Base-by-base conservation (phyloP, 1,140 invertebrate genomes). In the Drosophila rhopaloa region DNA sequence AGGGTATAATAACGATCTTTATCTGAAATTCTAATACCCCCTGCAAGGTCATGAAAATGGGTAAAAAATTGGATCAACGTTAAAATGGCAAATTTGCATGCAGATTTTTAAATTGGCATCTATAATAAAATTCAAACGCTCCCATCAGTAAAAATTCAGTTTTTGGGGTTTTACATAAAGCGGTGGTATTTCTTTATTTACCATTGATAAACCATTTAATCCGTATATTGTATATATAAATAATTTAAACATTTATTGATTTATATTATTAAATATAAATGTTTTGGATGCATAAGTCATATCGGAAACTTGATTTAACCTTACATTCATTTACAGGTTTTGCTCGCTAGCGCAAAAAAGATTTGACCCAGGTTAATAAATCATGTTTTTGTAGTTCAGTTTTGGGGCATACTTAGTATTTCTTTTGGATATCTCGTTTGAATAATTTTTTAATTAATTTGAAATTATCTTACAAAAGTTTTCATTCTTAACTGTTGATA, bases 101-200 rank as follows among this genome's bases (percentile, higher is more conserved):
- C 16, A 16, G 16, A 16, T 16, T 16, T 16, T 16, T 16, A 16
- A 16, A 16, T 16, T 16, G 16, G 16, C 16, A 32, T 32, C 7
- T 32, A 8, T 1, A 32, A 32, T 32, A 7, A 32, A 32, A 32
- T 32, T 32, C 8, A 7, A 8, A 8, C 6, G 6, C 16, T 8
- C 40, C 40, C 50, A 13, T 4, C 5, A 47, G 14, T 29, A 35
- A 76, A 38, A 76, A 53, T 9, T 0, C 13, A 24, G 1, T 6
- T 5, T 2, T 65, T 75, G 80, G 88, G 86, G 86, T 90, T 90
- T 90, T 80, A 90, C 88, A 90, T 90, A 86, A 90, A 90, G 88
- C 88, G 88, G 88, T 90, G 88, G 88, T 90, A 90, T 86, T 86
- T 90, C 68, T 90, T 90, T 90, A 90, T 90, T 90, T 90, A 90